Evolutionary conservation across 1,140 invertebrate species (phyloP).

Genomic region (Ostrea denselamellosa): DNA sequence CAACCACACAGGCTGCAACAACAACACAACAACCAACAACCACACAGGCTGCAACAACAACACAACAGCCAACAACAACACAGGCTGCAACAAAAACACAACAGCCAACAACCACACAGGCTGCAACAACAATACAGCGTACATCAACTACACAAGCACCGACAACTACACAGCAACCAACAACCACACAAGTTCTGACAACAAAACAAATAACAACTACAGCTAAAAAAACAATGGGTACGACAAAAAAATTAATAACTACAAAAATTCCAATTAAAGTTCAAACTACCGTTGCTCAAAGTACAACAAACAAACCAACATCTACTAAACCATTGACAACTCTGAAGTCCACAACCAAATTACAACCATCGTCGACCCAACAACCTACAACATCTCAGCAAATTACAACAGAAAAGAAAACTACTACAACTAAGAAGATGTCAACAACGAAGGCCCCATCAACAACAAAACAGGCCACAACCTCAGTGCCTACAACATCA

Average conservation of each 20-base stretch:
- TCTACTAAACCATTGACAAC: background rate
- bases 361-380: background rate
- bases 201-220: background rate
- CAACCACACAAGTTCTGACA: background rate
- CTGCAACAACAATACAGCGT: background rate
- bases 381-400: background rate
- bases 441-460: constrained; percentile 3
- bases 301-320: background rate
- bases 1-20: no score
- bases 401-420: constrained; percentile 25
- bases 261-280: background rate
- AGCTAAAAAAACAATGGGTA: background rate
- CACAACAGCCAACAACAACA: background rate
- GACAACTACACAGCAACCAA: background rate
- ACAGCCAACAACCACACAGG: background rate
- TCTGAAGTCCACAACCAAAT: background rate
- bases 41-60: no score
- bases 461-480: constrained; percentile 2
- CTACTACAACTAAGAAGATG: constrained; percentile 7
- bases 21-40: no score
- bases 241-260: background rate
- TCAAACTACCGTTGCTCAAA: background rate
- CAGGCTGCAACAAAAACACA: background rate
- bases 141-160: background rate
- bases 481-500: background rate